A percentile compares a stretch with the other conserved stretches of the same genome.
These are phyloP conservation scores for Euclidia mi DNA, from an alignment of 2,888 invertebrate species.

Conservation along the genomic window DNA sequence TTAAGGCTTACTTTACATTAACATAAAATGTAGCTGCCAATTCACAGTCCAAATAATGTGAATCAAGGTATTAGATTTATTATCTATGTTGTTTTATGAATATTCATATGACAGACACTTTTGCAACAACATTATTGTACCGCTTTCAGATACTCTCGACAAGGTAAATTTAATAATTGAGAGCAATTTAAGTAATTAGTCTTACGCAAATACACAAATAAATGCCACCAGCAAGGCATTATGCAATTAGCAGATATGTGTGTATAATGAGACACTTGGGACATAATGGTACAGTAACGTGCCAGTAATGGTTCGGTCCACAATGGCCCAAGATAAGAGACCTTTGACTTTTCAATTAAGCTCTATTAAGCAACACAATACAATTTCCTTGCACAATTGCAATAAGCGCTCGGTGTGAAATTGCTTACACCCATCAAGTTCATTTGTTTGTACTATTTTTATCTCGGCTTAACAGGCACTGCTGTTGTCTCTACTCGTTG, in stretches of 20 bases:
- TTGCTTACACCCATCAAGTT: slow-evolving; percentile 51
- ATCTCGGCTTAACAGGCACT: slow-evolving; percentile 53
- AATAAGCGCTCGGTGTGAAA: slow-evolving; percentile 50
- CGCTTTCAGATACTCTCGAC: no score
- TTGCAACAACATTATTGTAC: no score
- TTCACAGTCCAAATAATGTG: no score
- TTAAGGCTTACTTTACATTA: no score
- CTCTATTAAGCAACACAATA: slow-evolving; percentile 68
- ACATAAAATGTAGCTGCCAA: no score
- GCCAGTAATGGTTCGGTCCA: slow-evolving; percentile 57
- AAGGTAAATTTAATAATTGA: not conserved
- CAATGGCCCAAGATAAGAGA: slow-evolving; percentile 63
- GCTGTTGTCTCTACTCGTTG: slow-evolving; percentile 58
- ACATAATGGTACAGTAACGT: slow-evolving; percentile 54
- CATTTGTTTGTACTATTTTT: slow-evolving; percentile 62
- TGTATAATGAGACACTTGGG: slow-evolving; percentile 14
- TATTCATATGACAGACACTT: no score
- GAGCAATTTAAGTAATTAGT: slow-evolving; percentile 25
- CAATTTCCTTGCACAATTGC: slow-evolving; percentile 65
- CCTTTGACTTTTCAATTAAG: slow-evolving; percentile 76
- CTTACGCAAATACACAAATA: slow-evolving; percentile 18
- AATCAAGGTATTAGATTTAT: no score
- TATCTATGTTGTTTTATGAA: no score
- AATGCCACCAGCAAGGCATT: slow-evolving; percentile 33
- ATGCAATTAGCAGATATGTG: slow-evolving; percentile 53